Evolutionary conservation across 2,797 vertebrate species (phyloP).

Genomic region (Apogon hyalosoma): DNA sequence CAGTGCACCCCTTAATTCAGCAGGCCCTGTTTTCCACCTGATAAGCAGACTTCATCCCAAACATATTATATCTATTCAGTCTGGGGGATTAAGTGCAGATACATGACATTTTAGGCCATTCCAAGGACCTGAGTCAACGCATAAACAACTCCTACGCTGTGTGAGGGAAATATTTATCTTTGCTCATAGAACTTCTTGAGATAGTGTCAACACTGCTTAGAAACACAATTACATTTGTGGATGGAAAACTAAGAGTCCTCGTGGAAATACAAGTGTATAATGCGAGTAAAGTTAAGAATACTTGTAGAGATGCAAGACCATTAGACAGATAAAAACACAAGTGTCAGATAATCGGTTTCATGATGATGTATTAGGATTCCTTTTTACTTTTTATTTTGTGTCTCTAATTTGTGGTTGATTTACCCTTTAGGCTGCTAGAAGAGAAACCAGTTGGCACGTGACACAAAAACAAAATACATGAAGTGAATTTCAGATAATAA

Average conservation of each 20-base stretch:
- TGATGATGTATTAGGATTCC: slow-evolving; percentile 12
- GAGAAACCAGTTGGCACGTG: not conserved
- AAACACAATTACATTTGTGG: slow-evolving; percentile 77
- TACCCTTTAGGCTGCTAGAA: not conserved
- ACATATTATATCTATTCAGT: slow-evolving; percentile 68
- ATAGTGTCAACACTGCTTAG: slow-evolving; percentile 78
- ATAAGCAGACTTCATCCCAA: slow-evolving; percentile 71
- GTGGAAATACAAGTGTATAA: slow-evolving; percentile 63
- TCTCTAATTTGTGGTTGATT: slow-evolving; percentile 13
- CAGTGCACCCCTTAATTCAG: slow-evolving; percentile 34
- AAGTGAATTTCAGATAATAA: not conserved
- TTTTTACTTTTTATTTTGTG: slow-evolving; percentile 16
- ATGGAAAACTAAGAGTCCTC: slow-evolving; percentile 74
- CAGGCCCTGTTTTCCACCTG: slow-evolving; percentile 32
- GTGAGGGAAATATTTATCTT: slow-evolving; percentile 83
- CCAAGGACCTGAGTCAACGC: slow-evolving; percentile 74
- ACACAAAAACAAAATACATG: not conserved
- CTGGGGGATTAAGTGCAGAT: slow-evolving; percentile 71
- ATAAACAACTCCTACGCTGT: slow-evolving; percentile 79
- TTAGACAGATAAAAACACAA: slow-evolving; percentile 24
- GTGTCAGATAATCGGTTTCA: slow-evolving; percentile 10
- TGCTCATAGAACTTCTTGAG: slow-evolving; percentile 79
- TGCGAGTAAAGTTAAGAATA: slow-evolving; percentile 42
- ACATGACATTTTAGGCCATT: slow-evolving; percentile 77
- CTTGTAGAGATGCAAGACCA: slow-evolving; percentile 8